Percentiles rank a stretch among this genome's conserved stretches.
These are phyloP conservation scores for Periophthalmus modestus DNA, from an alignment of 2,113 vertebrate species.

Conservation along the genomic window DNA sequence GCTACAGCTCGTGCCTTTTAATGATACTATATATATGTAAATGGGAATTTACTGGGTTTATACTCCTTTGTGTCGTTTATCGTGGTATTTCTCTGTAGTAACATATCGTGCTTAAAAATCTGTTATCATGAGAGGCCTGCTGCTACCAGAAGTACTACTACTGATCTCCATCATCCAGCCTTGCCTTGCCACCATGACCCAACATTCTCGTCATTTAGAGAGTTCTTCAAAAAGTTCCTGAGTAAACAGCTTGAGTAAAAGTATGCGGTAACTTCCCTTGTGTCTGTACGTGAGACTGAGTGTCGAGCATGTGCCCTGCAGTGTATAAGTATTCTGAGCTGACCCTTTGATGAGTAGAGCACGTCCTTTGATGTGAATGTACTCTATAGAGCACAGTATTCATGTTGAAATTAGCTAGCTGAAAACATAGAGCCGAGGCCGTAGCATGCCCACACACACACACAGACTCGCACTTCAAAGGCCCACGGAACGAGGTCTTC, in stretches of 20 bases:
- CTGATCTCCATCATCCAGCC: background rate
- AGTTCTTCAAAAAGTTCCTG: background rate
- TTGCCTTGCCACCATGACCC: background rate
- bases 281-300: slow-evolving; percentile 32
- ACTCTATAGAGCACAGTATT: slow-evolving; percentile 71
- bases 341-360: slow-evolving; percentile 73
- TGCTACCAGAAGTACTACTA: background rate
- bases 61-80: no score
- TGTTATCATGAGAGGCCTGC: background rate
- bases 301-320: slow-evolving; percentile 45
- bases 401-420: slow-evolving; percentile 79
- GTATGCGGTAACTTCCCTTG: background rate
- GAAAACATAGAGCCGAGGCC: slow-evolving; percentile 68
- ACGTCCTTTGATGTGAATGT: slow-evolving; percentile 78
- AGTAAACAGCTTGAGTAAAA: slow-evolving; percentile 1
- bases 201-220: background rate
- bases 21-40: no score
- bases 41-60: no score
- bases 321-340: slow-evolving; percentile 57
- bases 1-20: no score
- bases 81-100: no score
- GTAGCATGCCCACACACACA: slow-evolving; percentile 37
- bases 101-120: no score
- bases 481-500: slow-evolving; percentile 67
- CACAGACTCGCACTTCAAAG: slow-evolving; percentile 70